Conservation (phyloP, 2,113 vertebrate genomes). For the Amazona guildingii region DNA sequence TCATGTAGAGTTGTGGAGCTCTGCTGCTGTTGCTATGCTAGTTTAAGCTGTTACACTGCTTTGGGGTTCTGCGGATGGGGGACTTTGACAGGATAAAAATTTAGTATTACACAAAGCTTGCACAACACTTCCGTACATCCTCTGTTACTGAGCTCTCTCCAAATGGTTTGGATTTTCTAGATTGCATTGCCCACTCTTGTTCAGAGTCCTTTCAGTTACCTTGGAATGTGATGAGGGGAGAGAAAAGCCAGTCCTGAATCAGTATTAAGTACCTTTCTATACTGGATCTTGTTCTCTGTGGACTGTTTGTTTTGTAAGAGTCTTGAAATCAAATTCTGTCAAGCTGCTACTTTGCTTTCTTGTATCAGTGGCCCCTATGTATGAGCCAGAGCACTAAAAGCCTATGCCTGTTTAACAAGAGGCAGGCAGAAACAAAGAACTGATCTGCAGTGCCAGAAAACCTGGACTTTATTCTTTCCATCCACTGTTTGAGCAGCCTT, state of each 20-base stretch:
- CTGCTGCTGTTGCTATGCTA: neutral
- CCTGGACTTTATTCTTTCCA: neutral
- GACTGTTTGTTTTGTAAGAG: neutral
- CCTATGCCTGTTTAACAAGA: neutral
- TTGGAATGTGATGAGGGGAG: neutral
- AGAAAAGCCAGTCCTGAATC: neutral
- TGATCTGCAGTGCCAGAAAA: neutral
- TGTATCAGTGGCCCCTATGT: neutral
- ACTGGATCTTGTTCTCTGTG: neutral
- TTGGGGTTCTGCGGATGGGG: neutral
- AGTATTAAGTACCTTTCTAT: conserved; percentile 11
- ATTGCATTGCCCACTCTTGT: neutral
- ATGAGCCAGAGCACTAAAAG: neutral
- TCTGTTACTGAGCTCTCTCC: neutral
- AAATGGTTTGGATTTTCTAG: neutral
- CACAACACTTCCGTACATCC: neutral
- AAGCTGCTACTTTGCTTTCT: neutral
- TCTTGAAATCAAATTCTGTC: neutral
- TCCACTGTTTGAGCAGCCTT: neutral
- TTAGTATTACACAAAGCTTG: neutral
- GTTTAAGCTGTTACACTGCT: neutral
- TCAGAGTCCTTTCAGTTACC: neutral
- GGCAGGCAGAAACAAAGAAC: neutral
- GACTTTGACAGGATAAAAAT: neutral
- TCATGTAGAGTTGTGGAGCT: neutral